Conservation (phyloP, 2,888 invertebrate genomes). For the Epistrophe grossulariae region DNA sequence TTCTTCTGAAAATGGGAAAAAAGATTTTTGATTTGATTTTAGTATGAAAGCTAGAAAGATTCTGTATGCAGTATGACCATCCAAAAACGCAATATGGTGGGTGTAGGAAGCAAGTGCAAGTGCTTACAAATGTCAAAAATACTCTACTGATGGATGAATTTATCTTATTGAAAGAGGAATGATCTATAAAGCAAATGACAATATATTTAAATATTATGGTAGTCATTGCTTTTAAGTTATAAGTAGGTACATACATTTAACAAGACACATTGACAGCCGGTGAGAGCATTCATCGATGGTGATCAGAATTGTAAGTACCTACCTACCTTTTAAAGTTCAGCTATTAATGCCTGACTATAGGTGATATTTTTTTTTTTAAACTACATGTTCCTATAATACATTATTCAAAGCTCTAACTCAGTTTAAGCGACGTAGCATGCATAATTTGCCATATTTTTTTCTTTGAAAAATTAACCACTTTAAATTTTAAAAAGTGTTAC, state of each 20-base stretch:
- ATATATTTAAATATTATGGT: background rate
- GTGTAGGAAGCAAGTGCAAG: too few species aligned
- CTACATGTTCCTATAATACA: background rate
- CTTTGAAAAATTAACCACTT: background rate
- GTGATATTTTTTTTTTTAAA: background rate
- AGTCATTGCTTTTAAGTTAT: background rate
- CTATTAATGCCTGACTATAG: background rate
- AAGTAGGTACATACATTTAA: background rate
- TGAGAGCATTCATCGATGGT: background rate
- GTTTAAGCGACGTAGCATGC: background rate
- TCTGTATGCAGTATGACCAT: background rate
- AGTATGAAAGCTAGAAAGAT: too few species aligned
- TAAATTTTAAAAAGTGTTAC: background rate
- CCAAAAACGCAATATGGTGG: background rate
- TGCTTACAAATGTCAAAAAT: too few species aligned
- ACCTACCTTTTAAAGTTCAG: background rate
- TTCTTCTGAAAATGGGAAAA: too few species aligned
- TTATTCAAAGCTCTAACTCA: background rate
- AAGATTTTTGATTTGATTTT: too few species aligned
- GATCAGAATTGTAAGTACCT: constrained; percentile 7
- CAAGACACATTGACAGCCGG: constrained; percentile 19
- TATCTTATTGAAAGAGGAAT: background rate
- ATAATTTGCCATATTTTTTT: background rate
- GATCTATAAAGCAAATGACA: background rate
- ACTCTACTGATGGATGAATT: background rate